These are phyloP conservation scores for Dinocampus coccinellae DNA, from an alignment of 2,888 invertebrate species.

Conservation along the genomic window DNA sequence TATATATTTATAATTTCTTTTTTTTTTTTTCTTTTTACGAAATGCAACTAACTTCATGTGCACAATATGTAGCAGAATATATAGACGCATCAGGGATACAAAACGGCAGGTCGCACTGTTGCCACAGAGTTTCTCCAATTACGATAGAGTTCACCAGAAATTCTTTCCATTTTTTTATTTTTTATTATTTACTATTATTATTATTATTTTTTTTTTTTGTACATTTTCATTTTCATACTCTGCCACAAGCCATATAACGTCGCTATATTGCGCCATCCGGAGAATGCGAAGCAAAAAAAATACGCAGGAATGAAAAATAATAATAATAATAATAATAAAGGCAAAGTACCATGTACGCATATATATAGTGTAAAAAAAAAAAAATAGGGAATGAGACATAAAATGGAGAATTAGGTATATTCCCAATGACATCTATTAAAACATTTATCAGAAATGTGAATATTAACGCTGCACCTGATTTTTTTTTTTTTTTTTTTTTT, in stretches of 20 bases:
- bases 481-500: conserved; percentile 34
- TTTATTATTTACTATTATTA: background rate
- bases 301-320: conserved; percentile 3
- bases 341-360: conserved; percentile 3
- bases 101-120: conserved; percentile 20
- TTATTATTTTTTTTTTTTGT: too few relatives aligned
- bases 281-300: conserved; percentile 31
- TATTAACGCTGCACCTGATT: conserved; percentile 51
- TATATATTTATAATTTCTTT: background rate
- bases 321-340: too few relatives aligned
- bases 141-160: conserved; percentile 32
- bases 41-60: background rate
- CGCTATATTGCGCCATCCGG: conserved; percentile 18
- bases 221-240: conserved; percentile 30
- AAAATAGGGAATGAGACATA: conserved; percentile 21
- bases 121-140: conserved; percentile 32
- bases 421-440: conserved; percentile 65
- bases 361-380: conserved; percentile 11
- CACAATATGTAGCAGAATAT: background rate
- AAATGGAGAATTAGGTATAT: conserved; percentile 44
- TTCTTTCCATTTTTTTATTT: background rate
- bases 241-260: conserved; percentile 21
- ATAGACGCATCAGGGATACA: conserved; percentile 23
- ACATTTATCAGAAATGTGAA: conserved; percentile 64
- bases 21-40: background rate